Evolutionary conservation across 2,797 vertebrate species (phyloP).

Genomic region (Peromyscus eremicus): DNA sequence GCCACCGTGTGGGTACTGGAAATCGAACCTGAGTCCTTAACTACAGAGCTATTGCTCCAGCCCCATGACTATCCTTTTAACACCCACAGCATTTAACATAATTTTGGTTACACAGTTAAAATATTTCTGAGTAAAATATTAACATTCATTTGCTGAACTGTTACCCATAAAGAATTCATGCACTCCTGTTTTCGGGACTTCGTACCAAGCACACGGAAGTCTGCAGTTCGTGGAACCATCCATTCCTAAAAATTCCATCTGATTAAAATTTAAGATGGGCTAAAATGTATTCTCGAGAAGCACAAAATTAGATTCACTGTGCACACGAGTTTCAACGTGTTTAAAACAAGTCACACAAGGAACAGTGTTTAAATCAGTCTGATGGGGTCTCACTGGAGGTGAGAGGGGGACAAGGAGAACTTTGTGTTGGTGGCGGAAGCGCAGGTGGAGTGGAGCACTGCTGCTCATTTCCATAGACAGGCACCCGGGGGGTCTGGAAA

Average conservation of each 20-base stretch:
- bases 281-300: slow-evolving; percentile 72
- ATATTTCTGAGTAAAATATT: slow-evolving; percentile 44
- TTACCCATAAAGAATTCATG: slow-evolving; percentile 45
- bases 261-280: slow-evolving; percentile 78
- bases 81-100: neutral
- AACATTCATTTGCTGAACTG: slow-evolving; percentile 34
- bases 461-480: neutral
- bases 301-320: slow-evolving; percentile 70
- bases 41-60: neutral
- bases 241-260: slow-evolving; percentile 73
- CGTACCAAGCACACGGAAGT: slow-evolving; percentile 19
- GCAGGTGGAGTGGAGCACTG: neutral
- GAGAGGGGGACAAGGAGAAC: neutral
- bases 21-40: neutral
- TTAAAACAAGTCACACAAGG: slow-evolving; percentile 67
- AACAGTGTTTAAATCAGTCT: slow-evolving; percentile 52
- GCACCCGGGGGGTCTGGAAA: neutral
- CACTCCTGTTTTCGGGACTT: slow-evolving; percentile 32
- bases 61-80: neutral
- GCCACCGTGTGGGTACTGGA: neutral
- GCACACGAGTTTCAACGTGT: slow-evolving; percentile 64
- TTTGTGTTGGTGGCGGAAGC: neutral
- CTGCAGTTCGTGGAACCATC: slow-evolving; percentile 23
- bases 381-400: slow-evolving; percentile 34
- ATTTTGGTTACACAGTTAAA: neutral